Evolutionary conservation across 2,888 invertebrate genomes (phyloP).

Genomic region (Aricia artaxerxes): DNA sequence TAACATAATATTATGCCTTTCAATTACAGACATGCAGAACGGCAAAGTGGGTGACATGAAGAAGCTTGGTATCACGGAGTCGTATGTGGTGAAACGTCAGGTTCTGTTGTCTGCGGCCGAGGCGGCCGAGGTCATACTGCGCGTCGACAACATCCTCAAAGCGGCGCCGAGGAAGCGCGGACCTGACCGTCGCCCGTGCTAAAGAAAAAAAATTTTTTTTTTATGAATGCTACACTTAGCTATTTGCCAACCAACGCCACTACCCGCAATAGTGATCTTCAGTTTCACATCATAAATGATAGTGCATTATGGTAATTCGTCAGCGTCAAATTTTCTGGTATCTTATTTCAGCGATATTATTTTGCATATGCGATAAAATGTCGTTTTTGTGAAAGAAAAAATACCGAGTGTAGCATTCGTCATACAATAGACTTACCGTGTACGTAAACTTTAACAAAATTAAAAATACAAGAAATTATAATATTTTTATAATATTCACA

Average conservation of each 20-base stretch:
- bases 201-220: conserved; percentile 45
- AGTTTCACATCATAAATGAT: too few species aligned
- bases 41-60: conserved; percentile 95
- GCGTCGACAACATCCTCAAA: conserved; percentile 98
- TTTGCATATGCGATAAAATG: too few species aligned
- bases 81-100: conserved; percentile 97
- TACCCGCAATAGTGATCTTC: too few species aligned
- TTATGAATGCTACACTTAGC: not conserved
- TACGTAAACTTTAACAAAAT: conserved; percentile 8
- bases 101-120: conserved; percentile 96
- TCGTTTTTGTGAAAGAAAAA: not conserved
- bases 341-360: not conserved
- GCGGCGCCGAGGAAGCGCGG: conserved; percentile 93
- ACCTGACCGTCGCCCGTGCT: conserved; percentile 92
- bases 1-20: not conserved
- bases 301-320: too few species aligned
- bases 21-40: conserved; percentile 88
- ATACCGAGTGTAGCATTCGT: not conserved
- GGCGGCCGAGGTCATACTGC: conserved; percentile 99
- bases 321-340: not conserved
- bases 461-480: not conserved
- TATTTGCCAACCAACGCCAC: too few species aligned
- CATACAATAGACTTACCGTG: not conserved
- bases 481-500: not conserved
- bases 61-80: conserved; percentile 95